phyloP scores from a whole-genome alignment of 2,888 invertebrate species.

The Apodemia mormo region DNA sequence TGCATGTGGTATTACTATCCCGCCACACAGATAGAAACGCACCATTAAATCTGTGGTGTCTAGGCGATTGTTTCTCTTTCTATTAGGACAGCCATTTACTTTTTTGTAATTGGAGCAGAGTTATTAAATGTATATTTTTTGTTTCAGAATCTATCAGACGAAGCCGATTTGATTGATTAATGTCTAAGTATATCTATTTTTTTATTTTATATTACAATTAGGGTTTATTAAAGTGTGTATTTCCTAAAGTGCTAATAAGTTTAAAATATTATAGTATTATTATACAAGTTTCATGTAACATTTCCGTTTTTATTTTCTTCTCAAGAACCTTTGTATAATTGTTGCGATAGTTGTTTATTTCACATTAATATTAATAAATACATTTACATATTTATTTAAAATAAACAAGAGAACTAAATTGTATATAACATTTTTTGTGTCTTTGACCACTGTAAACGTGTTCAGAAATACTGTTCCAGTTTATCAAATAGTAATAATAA shows the following conservation, averaged over 20 bases:
- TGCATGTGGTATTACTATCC: no score
- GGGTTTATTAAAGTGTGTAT: slow-evolving; percentile 53
- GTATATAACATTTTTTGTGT: background rate
- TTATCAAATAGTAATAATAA: background rate
- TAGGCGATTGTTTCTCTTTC: no score
- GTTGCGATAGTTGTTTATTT: background rate
- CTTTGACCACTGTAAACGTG: background rate
- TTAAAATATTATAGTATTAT: slow-evolving; percentile 72
- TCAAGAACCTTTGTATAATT: background rate
- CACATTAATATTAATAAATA: background rate
- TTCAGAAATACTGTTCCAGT: background rate
- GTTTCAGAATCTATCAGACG: slow-evolving; percentile 76
- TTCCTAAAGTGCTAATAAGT: slow-evolving; percentile 67
- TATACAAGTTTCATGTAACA: slow-evolving; percentile 52
- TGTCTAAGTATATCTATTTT: slow-evolving; percentile 49
- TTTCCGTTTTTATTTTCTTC: slow-evolving; percentile 36
- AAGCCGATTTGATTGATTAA: slow-evolving; percentile 56
- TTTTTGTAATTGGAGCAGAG: no score
- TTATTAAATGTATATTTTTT: slow-evolving; percentile 32
- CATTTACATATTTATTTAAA: slow-evolving; percentile 12
- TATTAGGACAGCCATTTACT: no score
- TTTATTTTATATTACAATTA: slow-evolving; percentile 50
- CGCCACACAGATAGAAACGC: no score
- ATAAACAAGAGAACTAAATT: background rate
- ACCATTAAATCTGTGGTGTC: no score